Evolutionary conservation across 2,888 invertebrate genomes (phyloP), one percentile per base, ranked within the genome.

Genomic region (Xanthorhoe spadicearia): DNA sequence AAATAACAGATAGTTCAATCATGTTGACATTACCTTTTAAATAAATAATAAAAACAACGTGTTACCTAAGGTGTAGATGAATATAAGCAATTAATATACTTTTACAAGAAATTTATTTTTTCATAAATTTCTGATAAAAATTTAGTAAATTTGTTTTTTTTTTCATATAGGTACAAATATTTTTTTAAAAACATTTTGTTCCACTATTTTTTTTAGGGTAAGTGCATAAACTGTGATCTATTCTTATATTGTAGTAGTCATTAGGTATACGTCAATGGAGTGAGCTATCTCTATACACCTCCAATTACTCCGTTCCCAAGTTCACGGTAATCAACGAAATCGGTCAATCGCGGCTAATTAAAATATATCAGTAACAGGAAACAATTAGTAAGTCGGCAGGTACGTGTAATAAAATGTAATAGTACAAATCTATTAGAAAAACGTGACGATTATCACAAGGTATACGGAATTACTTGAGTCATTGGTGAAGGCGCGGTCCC

Each of bases 311-410:
- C 32, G 59, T 68, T 67, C 69, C 61, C 68, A 63, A 72, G 74
- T 74, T 74, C 74, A 70, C 72, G 70, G 67, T 63, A 70, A 75
- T 73, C 71, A 70, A 73, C 60, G 51, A 73, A 69, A 73, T 73
- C 73, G 73, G 74, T 72, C 67, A 71, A 73, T 71, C 62, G 68
- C 64, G 63, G 48, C 70, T 67, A 72, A 74, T 74, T 74, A 72
- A 73, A 72, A 59, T 64, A 67, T 69, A 74, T 74, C 69, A 68
- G 69, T 71, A 74, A 74, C 73, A 74, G 76, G 76, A 76, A 76
- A 69, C 74, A 76, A 74, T 76, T 73, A 76, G 71, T 72, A 66
- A 65, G 71, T 64, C 68, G 64, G 64, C 67, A 69, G 57, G 69
- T 68, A 38, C 50, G 57, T 54, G 61, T 67, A 61, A 73, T 75